These are phyloP conservation scores for Sebastes miniatus DNA, from an alignment of 2,797 vertebrate genomes.

Conservation along the genomic window DNA sequence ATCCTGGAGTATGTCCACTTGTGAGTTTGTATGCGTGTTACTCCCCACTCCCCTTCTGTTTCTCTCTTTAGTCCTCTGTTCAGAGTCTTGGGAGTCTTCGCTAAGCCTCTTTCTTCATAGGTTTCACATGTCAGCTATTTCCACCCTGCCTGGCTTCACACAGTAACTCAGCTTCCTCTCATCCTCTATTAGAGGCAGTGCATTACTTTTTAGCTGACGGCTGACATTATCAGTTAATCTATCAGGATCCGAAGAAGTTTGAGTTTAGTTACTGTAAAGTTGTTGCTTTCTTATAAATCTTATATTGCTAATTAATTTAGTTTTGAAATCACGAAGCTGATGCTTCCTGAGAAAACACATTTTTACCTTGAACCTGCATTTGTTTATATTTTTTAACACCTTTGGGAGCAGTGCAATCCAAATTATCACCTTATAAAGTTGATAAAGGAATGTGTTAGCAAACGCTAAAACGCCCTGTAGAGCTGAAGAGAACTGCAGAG, in stretches of 20 bases:
- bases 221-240: constrained; percentile 5
- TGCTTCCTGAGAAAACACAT: background rate
- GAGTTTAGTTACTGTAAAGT: background rate
- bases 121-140: constrained; percentile 61
- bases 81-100: constrained; percentile 19
- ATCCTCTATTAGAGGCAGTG: constrained; percentile 22
- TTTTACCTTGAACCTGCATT: background rate
- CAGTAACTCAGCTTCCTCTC: constrained; percentile 21
- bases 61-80: constrained; percentile 26
- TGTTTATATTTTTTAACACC: background rate
- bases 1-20: constrained; percentile 21
- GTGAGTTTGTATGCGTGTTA: constrained; percentile 11
- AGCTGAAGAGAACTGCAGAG: background rate
- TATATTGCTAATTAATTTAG: background rate
- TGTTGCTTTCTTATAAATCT: background rate
- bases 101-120: constrained; percentile 49
- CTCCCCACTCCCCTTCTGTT: background rate
- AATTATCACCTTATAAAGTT: background rate
- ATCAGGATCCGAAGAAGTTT: background rate
- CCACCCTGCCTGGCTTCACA: constrained; percentile 17
- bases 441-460: background rate
- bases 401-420: background rate
- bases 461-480: background rate
- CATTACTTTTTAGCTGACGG: constrained; percentile 16
- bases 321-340: background rate